Evolutionary conservation across 2,888 invertebrate genomes (phyloP).

Genomic region (Creontiades dilutus): DNA sequence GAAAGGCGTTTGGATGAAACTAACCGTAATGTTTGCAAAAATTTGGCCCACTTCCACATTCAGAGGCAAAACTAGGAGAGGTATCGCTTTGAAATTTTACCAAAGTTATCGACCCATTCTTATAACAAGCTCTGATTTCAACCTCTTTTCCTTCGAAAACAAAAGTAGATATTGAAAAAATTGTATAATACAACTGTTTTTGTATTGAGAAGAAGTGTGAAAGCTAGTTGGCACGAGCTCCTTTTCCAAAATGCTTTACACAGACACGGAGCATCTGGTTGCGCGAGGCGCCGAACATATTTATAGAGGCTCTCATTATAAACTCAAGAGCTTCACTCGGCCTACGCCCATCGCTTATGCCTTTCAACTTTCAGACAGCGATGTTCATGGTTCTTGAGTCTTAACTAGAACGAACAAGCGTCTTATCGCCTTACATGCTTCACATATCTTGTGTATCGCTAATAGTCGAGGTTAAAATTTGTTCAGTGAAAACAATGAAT

Average conservation of each 20-base stretch:
- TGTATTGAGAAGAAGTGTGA: not conserved
- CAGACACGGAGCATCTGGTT: conserved; percentile 63
- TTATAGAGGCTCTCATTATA: conserved; percentile 60
- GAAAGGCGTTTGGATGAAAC: not conserved
- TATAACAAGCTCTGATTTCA: not conserved
- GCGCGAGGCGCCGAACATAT: conserved; percentile 51
- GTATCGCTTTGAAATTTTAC: not conserved
- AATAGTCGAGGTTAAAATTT: too few species aligned
- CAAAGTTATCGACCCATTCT: not conserved
- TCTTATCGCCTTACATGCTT: too few species aligned
- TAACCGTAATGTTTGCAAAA: conserved; percentile 5
- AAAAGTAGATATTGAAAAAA: conserved; percentile 10
- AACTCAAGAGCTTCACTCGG: conserved; percentile 23
- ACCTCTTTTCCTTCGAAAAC: not conserved
- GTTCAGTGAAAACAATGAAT: too few species aligned
- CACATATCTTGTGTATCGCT: too few species aligned
- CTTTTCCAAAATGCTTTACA: not conserved
- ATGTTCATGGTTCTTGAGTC: not conserved
- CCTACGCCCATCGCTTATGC: conserved; percentile 21
- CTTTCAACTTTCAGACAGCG: conserved; percentile 15
- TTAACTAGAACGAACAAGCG: not conserved
- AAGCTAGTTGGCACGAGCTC: not conserved
- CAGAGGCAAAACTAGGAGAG: not conserved
- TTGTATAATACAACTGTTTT: not conserved
- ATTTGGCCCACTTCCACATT: conserved; percentile 4